Base-by-base conservation (phyloP, 2,888 invertebrate genomes). In the Chesias legatella region DNA sequence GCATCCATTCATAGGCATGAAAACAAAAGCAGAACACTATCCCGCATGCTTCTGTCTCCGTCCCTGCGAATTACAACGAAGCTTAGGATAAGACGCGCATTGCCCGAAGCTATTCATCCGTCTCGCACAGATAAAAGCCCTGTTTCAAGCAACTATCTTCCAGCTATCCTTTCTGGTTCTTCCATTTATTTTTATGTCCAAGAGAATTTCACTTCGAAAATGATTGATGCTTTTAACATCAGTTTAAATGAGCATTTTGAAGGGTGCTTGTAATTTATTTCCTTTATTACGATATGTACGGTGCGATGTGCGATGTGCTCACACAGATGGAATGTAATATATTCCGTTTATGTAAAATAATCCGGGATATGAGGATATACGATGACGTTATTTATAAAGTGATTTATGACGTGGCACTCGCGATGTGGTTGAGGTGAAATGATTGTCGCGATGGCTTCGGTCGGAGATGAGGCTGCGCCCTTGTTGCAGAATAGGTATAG, bases 321-420 rank as follows among this genome's bases (percentile, higher is more conserved):
- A 63, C 55, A 62, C 56, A 60, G 58, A 55, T 56, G 72, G 73
- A 78, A 77, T 77, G 75, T 76, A 78, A 78, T 79, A 75, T 71
- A 67, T 76, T 62, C 61, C 63, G 59, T 66, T 67, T 70, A 67
- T 67, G 58, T 63, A 58, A 63, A 64, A 60, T 51, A 49, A 51
- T 51, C 44, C 50, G 23, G 8, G 31, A 32, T 46, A 38, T 54
- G 39, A 44, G 32, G 31, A 42, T 32, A 25, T 36, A 7, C 13
- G 31, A 11, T 7, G 25, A 32, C 23, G 28, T 5, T 13, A 27
- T 33, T 5, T 13, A 27, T 33, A 28, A 26, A 32, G 20, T 39
- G 30, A 28, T 33, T 39, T 39, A 36, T 20, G 36, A 29, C 9
- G 23, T 30, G 25, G 20, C 11, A 37, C 21, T 32, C 20, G 13